Evolutionary conservation across 1,140 invertebrate genomes (phyloP).

Genomic region (Reticulitermes speratus): DNA sequence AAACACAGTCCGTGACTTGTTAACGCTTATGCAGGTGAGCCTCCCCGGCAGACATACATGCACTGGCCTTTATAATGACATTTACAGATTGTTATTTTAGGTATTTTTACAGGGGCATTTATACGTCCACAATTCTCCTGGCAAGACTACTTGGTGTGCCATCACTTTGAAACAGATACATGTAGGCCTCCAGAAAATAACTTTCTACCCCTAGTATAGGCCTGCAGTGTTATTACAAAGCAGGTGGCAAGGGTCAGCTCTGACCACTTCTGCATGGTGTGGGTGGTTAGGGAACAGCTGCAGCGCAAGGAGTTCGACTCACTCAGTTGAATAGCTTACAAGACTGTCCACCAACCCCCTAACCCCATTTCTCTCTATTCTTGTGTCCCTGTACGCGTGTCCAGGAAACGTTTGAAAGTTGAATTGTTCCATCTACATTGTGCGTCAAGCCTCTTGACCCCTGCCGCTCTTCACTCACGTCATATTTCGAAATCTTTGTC

Average conservation of each 20-base stretch:
- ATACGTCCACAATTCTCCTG: too few species aligned
- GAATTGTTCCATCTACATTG: not conserved
- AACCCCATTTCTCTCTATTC: too few species aligned
- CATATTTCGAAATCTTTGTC: constrained; percentile 21
- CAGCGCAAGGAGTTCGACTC: not conserved
- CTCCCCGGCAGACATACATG: too few species aligned
- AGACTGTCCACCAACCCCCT: not conserved
- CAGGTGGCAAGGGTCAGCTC: not conserved
- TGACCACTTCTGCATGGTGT: not conserved
- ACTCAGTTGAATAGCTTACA: not conserved
- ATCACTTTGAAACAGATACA: too few species aligned
- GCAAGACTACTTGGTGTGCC: too few species aligned
- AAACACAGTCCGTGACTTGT: too few species aligned
- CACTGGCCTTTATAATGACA: too few species aligned
- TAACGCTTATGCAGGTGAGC: too few species aligned
- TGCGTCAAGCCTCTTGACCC: not conserved
- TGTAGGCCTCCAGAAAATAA: too few species aligned
- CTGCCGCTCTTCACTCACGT: not conserved
- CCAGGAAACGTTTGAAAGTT: not conserved
- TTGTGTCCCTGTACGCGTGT: not conserved
- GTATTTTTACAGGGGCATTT: too few species aligned
- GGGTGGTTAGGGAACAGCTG: not conserved
- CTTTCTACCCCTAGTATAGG: too few species aligned
- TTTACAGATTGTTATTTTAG: too few species aligned
- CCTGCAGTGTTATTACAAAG: not conserved